Percentiles rank a stretch among this genome's conserved stretches.
Evolutionary conservation across 2,888 invertebrate genomes (phyloP).

Genomic region (Amiota mariae): DNA sequence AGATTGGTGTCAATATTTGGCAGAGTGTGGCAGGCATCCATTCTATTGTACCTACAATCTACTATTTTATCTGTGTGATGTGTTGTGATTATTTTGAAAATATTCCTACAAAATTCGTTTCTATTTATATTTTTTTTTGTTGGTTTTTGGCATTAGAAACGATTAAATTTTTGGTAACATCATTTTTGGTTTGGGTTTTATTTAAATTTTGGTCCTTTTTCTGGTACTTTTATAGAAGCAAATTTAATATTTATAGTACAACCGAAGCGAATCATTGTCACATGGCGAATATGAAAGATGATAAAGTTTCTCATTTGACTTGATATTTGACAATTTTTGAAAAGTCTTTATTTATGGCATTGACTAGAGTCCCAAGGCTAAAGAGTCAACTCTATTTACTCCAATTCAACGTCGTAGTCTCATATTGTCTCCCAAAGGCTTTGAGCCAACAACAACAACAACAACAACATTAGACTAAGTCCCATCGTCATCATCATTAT

Average conservation of each 20-base stretch:
- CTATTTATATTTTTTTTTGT: slow-evolving; percentile 7
- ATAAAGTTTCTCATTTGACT: slow-evolving; percentile 18
- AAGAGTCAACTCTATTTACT: no score
- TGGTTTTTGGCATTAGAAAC: slow-evolving; percentile 10
- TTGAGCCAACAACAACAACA: no score
- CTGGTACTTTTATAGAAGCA: not conserved
- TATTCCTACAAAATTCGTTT: not conserved
- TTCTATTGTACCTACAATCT: no score
- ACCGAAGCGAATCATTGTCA: not conserved
- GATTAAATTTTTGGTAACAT: not conserved
- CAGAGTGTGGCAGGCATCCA: not conserved
- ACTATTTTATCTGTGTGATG: no score
- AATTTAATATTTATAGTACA: slow-evolving; percentile 8
- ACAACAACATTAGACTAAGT: no score
- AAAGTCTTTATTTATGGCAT: no score
- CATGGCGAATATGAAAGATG: not conserved
- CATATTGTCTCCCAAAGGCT: no score
- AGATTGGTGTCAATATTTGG: slow-evolving; percentile 15
- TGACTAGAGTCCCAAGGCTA: no score
- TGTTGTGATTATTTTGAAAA: no score
- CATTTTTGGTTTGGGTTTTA: not conserved
- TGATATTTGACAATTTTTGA: not conserved
- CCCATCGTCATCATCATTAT: no score
- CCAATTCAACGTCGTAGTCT: no score
- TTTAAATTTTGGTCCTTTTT: not conserved